Conservation (phyloP, 2,797 vertebrate genomes). For the Chanos chanos region DNA sequence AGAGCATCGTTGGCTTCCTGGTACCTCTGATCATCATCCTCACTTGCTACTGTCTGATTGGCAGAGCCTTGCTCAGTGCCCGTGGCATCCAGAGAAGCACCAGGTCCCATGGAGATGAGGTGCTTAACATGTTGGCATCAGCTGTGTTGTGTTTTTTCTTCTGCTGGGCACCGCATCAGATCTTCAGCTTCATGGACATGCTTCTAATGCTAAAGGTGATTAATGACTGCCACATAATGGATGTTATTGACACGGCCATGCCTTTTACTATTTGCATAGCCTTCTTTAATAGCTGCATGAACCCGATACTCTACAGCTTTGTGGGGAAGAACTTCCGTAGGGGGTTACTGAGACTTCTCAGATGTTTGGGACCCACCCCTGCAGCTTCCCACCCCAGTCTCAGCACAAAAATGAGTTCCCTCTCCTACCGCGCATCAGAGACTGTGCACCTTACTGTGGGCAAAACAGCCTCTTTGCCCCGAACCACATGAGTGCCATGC, state of each 20-base stretch:
- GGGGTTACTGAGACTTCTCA: conserved; percentile 84
- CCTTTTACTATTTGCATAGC: conserved; percentile 94
- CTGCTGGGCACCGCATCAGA: conserved; percentile 93
- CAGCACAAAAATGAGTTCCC: conserved; percentile 86
- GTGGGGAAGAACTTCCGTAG: conserved; percentile 91
- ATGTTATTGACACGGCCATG: conserved; percentile 90
- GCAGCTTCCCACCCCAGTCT: conserved; percentile 76
- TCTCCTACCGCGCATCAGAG: conserved; percentile 85
- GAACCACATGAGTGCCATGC: neutral
- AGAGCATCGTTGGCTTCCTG: conserved; percentile 87
- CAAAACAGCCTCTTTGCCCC: conserved; percentile 49
- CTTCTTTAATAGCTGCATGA: conserved; percentile 93
- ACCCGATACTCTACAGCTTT: conserved; percentile 93
- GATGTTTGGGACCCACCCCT: conserved; percentile 67
- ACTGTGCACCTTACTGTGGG: conserved; percentile 67
- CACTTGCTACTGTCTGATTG: conserved; percentile 91
- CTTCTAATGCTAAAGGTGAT: conserved; percentile 74
- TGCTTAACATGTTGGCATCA: conserved; percentile 88
- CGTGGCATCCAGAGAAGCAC: conserved; percentile 80
- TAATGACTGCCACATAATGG: conserved; percentile 73
- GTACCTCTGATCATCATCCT: conserved; percentile 90
- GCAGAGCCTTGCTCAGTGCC: conserved; percentile 77
- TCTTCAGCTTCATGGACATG: conserved; percentile 88
- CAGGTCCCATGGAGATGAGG: conserved; percentile 84
- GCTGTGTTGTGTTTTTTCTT: conserved; percentile 94